Base-by-base conservation (phyloP, 2,888 invertebrate species). In the Chorisops tibialis region DNA sequence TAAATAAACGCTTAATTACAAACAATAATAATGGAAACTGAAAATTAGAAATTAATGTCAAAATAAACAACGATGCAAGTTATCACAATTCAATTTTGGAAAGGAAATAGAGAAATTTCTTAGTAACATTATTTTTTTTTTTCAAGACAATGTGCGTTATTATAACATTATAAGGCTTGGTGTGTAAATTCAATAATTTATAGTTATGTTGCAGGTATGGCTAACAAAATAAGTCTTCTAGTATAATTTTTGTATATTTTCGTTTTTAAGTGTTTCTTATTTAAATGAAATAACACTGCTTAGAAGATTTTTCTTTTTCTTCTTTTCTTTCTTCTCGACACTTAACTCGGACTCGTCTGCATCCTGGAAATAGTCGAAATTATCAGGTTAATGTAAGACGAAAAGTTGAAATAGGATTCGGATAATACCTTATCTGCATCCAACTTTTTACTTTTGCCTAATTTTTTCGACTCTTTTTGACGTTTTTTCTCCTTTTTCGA, bases 361-460 rank as follows among this genome's bases (percentile, higher is more conserved):
- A 67, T 73, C 73, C 73, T 74, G 38, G 16, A 47, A 45, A 14
- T 41, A 41, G 30, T 30, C 30, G 30, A 30, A 30, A 41, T 16
- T 41, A 41, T 41, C 14, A 41, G n/a, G 16, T 41, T 12, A 52
- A 52, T 38, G 5, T 12, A 18, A 22, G 11, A 12, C 30, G 30
- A 30, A 30, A 30, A 30, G 30, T 30, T 30, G 30, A 30, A 21
- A 24, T 48, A 12, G 14, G 12, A 21, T 35, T 11, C n/a, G 30
- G 21, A 7, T 6, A 4, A 58, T 68, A 74, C 85, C 74, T 85
- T 85, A 72, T 85, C 85, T 21, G 80, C 80, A 73, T 86, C 85
- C 39, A 80, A 73, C 70, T 82, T 83, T 70, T 82, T 84, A 60
- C 79, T 74, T 71, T 82, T 83, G 30, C 67, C 78, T 63, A 79